These are phyloP conservation scores for Spea bombifrons DNA, from an alignment of 2,113 vertebrate species.

Conservation along the genomic window DNA sequence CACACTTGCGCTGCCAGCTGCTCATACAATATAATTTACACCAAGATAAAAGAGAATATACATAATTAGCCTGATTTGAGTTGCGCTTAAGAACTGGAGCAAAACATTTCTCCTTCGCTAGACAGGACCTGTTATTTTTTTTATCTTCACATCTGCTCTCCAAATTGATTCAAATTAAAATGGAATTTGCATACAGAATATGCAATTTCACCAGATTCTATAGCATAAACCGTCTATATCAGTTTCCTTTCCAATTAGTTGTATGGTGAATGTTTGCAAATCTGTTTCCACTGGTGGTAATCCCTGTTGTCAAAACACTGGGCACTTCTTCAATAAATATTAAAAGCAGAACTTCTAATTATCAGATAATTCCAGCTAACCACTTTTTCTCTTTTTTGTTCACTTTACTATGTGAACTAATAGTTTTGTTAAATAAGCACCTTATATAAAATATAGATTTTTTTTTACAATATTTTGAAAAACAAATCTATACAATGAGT, in stretches of 20 bases:
- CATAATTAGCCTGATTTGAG: conserved; percentile 46
- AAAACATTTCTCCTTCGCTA: conserved; percentile 43
- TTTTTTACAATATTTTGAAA: no score
- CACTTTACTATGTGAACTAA: no score
- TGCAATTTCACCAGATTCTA: conserved; percentile 39
- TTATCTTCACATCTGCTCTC: conserved; percentile 48
- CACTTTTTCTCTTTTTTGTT: no score
- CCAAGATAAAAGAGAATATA: conserved; percentile 43
- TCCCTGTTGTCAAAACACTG: conserved; percentile 41
- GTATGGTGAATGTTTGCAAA: conserved; percentile 34
- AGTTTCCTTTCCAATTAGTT: conserved; percentile 40
- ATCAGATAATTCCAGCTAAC: neutral
- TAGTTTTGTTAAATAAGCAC: no score
- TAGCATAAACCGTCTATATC: conserved; percentile 42
- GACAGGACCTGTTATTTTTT: conserved; percentile 43
- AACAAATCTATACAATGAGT: no score
- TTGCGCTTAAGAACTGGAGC: conserved; percentile 40
- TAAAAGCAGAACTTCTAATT: conserved; percentile 27
- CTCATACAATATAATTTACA: conserved; percentile 47
- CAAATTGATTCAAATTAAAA: conserved; percentile 49
- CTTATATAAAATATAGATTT: no score
- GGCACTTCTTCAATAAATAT: conserved; percentile 18
- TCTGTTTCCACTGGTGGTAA: conserved; percentile 35
- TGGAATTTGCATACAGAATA: conserved; percentile 45
- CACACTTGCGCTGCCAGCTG: conserved; percentile 31